A percentile compares a stretch with the other conserved stretches of the same genome.
Evolutionary conservation across 2,888 invertebrate species (phyloP).

Genomic region (Drosophila subsilvestris): DNA sequence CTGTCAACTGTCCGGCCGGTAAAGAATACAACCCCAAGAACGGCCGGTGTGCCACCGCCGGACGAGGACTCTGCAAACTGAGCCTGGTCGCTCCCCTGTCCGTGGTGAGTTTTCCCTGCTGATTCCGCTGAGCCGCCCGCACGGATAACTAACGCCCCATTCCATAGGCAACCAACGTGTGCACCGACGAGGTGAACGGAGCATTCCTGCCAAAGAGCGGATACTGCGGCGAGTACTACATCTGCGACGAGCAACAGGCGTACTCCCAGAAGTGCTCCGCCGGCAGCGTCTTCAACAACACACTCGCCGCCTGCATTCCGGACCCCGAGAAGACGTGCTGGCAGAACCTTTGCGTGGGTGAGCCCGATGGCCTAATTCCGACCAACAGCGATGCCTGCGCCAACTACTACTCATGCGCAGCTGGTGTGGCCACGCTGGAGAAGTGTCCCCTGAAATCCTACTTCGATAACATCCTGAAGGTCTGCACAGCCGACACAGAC

Average conservation of each 20-base stretch:
- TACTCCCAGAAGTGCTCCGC: conserved; percentile 67
- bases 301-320: conserved; percentile 51
- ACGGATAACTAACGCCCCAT: not conserved
- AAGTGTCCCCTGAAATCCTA: conserved; percentile 63
- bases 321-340: conserved; percentile 65
- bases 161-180: conserved; percentile 54
- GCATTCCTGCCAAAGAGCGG: conserved; percentile 56
- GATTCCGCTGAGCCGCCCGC: too few relatives aligned
- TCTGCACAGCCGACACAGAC: conserved; percentile 55
- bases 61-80: conserved; percentile 66
- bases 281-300: conserved; percentile 66
- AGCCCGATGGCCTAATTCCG: conserved; percentile 43
- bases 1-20: conserved; percentile 68
- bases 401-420: conserved; percentile 63
- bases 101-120: conserved; percentile 33
- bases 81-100: conserved; percentile 60
- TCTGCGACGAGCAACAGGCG: conserved; percentile 69
- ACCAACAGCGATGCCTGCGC: conserved; percentile 52
- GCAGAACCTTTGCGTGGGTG: conserved; percentile 68
- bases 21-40: conserved; percentile 71
- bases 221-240: conserved; percentile 67
- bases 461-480: conserved; percentile 34
- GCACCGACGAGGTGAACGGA: conserved; percentile 62
- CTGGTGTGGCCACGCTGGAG: conserved; percentile 40
- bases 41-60: conserved; percentile 67